Evolutionary conservation across 2,113 vertebrate genomes (phyloP).

Genomic region (Reinhardtius hippoglossoides): DNA sequence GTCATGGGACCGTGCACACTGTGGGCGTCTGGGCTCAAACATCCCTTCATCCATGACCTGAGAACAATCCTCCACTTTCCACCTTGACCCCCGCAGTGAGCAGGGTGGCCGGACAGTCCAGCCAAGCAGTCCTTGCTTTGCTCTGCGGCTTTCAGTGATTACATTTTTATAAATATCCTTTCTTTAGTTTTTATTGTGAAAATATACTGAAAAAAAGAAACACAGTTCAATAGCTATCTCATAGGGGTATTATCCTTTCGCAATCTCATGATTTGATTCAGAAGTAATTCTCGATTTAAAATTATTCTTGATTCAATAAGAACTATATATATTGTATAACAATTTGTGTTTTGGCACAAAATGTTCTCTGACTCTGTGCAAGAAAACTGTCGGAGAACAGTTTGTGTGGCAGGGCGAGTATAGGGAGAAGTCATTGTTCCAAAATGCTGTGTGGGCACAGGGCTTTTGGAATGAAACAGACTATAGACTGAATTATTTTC

Average conservation of each 20-base stretch:
- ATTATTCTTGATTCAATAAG: background rate
- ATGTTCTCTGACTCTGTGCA: too few species aligned
- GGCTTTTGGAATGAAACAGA: background rate
- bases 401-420: too few species aligned
- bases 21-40: constrained; percentile 34
- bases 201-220: background rate
- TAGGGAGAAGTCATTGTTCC: background rate
- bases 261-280: too few species aligned
- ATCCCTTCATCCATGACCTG: constrained; percentile 47
- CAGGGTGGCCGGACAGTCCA: background rate
- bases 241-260: background rate
- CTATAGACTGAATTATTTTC: background rate
- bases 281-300: background rate
- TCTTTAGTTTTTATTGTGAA: too few species aligned
- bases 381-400: background rate
- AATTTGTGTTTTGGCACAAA: background rate
- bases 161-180: too few species aligned
- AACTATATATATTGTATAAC: background rate
- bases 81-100: constrained; percentile 10
- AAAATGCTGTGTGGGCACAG: background rate
- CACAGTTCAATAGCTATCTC: background rate
- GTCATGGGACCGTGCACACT: constrained; percentile 23
- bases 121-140: background rate
- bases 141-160: background rate
- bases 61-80: constrained; percentile 26